Evolutionary conservation across 2,113 vertebrate species (phyloP), one percentile per base, ranked within the genome.

Genomic region (Oxyruncus cristatus): DNA sequence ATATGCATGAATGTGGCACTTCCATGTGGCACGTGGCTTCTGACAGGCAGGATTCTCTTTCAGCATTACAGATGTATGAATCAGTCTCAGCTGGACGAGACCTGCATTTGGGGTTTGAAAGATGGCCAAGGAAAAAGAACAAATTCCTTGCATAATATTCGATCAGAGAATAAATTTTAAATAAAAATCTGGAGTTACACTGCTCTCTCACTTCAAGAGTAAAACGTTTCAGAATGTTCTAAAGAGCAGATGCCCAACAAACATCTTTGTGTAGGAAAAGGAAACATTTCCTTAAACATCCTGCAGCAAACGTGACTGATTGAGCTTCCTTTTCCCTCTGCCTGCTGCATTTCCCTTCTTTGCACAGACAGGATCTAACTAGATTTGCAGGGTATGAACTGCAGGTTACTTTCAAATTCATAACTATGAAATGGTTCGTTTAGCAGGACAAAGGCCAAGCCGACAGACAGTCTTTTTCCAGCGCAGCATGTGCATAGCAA

Each of bases 241-340:
- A 47, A 81, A 92, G 63, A 85, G 59, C 89, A 97, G 93, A 96
- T 93, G 78, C 65, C 46, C 73, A 73, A 75, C 71, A 96, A 96
- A 96, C 74, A 95, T 95, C 91, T 92, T 47, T 79, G 77, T 65
- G 47, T 88, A 96, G 96, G 97, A 97, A 97, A 93, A 85, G 97
- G 97, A 97, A 97, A 93, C 68, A 89, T 66, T 96, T 92, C 94
- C 95, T 95, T 97, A 97, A 97, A 97, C 97, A 97, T 97, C 96
- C 96, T 97, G 97, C 89, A 78, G 85, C 73, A 91, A 96, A 97
- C 74, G 68, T 97, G 97, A 97, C 92, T 88, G 92, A 88, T 68
- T 85, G 75, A 80, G 74, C 92, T 97, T 97, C 97, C 97, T 92
- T 96, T 97, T 72, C 92, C 92, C 28, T 72, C 58, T 82, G 92